Evolutionary conservation across 1,140 invertebrate genomes (phyloP), one percentile per base, ranked within the genome.

Genomic region (Scaptomyza graminum): DNA sequence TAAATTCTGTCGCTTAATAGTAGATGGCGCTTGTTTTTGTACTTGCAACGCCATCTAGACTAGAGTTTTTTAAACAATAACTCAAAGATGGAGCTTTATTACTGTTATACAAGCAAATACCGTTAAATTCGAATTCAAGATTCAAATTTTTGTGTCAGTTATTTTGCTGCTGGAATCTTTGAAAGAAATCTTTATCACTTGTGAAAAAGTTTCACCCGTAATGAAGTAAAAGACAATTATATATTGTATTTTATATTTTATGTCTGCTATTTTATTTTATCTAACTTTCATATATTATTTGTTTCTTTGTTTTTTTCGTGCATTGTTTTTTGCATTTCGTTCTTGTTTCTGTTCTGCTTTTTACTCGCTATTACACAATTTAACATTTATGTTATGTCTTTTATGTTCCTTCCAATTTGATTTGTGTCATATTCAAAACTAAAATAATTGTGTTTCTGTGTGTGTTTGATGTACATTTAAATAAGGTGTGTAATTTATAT

Each of bases 201-300:
- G 18, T 22, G 18, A 22, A 22, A 22, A 22, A 1, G n/a, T 22
- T 22, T 22, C 28, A 31, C 28, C 6, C 28, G 28, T 22, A 1
- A 5, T 31, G 31, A 18, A 16, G 11, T 13, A 37, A 52, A 12
- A 8, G 9, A 12, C 16, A 39, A 11, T 43, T 13, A 22, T 9
- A 22, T n/a, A 15, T 46, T 54, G n/a, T 16, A 46, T 31, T 57
- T 44, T 44, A 56, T 43, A 11, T 56, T 5, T 12, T 62, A 69
- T 76, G 44, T 69, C 55, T 67, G 76, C 63, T 59, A 56, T 68
- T 81, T 80, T 67, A 80, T 81, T 82, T 81, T 74, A 75, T 80
- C 78, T 76, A 81, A 81, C 68, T 80, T 76, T 72, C 78, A 69
- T 82, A 74, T 81, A 81, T 77, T 68, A 63, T 68, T 31, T 31